Evolutionary conservation across 2,797 vertebrate genomes (phyloP), one percentile per base, ranked within the genome.

Genomic region (Fringilla coelebs): DNA sequence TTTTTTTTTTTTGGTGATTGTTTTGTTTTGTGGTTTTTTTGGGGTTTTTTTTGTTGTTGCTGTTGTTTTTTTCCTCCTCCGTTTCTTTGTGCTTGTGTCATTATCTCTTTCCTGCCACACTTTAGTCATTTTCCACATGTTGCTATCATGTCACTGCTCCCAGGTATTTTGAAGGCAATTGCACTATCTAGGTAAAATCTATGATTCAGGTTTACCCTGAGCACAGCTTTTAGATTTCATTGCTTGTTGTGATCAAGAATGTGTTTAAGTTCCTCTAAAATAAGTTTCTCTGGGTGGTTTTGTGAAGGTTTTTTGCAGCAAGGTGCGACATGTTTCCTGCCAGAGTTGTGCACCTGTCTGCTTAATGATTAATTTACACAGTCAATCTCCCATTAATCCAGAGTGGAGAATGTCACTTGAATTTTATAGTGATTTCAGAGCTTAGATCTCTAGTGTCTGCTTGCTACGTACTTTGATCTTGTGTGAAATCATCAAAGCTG

Each of bases 311-410:
- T 70, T 61, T 31, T 40, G 22, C 38, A 49, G 48, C 52, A 48
- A 9, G 5, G 25, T 41, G 40, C 22, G 40, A 58, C 38, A 7
- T 2, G 3, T 61, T 93, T 66, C 49, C 54, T 85, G n/a, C 75
- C 24, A 6, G 11, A 60, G 78, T 45, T 73, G 13, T 48, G 43
- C 46, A 48, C 52, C 40, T 83, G 65, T 79, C 52, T 75, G 58
- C 40, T 93, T 94, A 92, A 93, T 85, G 76, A 89, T 94, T 92
- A 61, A 92, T 83, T 75, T 49, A 29, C 38, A 55, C 1, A 6
- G 36, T 54, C 36, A 28, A 26, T 89, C 32, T 54, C 34, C 43
- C 26, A 1, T 31, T 54, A 72, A 61, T 80, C 49, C 43, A 17
- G 54, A 34, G 57, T 7, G 11, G 74, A 73, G 43, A 52, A 26